Evolutionary conservation across 2,888 invertebrate genomes (phyloP).

Genomic region (Eucriotettix oculatus): DNA sequence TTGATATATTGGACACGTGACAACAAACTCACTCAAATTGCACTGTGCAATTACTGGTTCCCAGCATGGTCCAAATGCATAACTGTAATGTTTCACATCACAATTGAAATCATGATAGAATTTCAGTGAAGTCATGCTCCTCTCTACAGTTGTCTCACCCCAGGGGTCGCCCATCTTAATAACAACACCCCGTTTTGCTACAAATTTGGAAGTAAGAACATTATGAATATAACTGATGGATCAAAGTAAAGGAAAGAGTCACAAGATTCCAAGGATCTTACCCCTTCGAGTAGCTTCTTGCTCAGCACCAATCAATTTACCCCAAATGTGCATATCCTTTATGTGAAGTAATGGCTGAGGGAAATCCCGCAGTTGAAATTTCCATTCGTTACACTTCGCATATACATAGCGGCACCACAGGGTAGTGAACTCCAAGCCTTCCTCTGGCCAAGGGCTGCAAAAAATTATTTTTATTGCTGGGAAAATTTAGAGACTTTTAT

Average conservation of each 20-base stretch:
- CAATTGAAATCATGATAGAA: conserved; percentile 96
- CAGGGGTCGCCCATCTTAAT: conserved; percentile 77
- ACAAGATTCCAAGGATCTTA: conserved; percentile 13
- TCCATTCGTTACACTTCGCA: conserved; percentile 70
- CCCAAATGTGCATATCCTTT: conserved; percentile 72
- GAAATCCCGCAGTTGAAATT: conserved; percentile 81
- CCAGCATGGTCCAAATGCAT: conserved; percentile 98
- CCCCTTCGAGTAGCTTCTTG: conserved; percentile 54
- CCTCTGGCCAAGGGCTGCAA: conserved; percentile 75
- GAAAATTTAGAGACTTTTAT: no score
- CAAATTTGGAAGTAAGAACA: conserved; percentile 9
- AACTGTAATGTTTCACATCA: conserved; percentile 73
- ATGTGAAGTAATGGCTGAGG: conserved; percentile 83
- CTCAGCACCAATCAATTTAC: conserved; percentile 80
- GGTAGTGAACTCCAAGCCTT: conserved; percentile 72
- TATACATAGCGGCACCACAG: conserved; percentile 85
- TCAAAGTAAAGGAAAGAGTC: background rate
- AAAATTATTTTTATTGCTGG: no score
- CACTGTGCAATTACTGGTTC: conserved; percentile 90
- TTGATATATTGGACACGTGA: background rate
- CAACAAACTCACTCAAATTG: conserved; percentile 43
- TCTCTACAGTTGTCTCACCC: conserved; percentile 61
- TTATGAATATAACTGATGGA: background rate
- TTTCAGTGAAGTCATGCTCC: conserved; percentile 87
- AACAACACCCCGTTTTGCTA: conserved; percentile 57